Percentiles rank a stretch among this genome's conserved stretches.
phyloP scores from a whole-genome alignment of 1,140 invertebrate genomes.

The Heliconius himera region DNA sequence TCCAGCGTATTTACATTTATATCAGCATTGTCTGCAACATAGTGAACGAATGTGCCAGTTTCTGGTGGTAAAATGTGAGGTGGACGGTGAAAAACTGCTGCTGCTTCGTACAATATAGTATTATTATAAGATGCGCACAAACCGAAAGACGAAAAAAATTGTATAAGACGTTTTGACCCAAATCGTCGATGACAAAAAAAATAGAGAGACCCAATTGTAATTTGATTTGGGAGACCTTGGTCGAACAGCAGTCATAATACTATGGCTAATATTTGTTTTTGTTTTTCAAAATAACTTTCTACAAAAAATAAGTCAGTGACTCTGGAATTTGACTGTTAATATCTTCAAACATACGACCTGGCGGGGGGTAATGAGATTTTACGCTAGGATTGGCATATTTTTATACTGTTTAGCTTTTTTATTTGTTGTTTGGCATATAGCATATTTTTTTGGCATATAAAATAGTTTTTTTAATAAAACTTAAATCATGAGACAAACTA shows the following conservation, averaged over 20 bases:
- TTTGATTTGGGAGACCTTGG: conserved; percentile 61
- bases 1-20: conserved; percentile 69
- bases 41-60: conserved; percentile 61
- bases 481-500: no score
- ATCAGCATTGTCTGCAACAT: conserved; percentile 68
- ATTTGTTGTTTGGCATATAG: no score
- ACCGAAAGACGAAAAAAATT: conserved; percentile 54
- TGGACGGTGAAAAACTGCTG: conserved; percentile 61
- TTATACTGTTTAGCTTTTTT: no score
- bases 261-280: no score
- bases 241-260: conserved; percentile 48
- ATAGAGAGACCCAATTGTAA: conserved; percentile 58
- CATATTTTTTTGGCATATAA: no score
- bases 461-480: no score
- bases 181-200: conserved; percentile 61
- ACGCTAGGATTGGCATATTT: no score
- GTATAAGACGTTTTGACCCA: conserved; percentile 55
- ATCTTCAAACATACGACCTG: no score
- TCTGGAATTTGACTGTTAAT: no score
- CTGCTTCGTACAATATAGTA: conserved; percentile 54
- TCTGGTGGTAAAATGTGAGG: conserved; percentile 61
- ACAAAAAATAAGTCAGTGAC: not conserved
- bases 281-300: no score
- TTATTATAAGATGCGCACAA: conserved; percentile 62
- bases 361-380: no score